These are phyloP conservation scores for Ascaphus truei DNA, from an alignment of 2,113 vertebrate genomes.

Conservation along the genomic window DNA sequence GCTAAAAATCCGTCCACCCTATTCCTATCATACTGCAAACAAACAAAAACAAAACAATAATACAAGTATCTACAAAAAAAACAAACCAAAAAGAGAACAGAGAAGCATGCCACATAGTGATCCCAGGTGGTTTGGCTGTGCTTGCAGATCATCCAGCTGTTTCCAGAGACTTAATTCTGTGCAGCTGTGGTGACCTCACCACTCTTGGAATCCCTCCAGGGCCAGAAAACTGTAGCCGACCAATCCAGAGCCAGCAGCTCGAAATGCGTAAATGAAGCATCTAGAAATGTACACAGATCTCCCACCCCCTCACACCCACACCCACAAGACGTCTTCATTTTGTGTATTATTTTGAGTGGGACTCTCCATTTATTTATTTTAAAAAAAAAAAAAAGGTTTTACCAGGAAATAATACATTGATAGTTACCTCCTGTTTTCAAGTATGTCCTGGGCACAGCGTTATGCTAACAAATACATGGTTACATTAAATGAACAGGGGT, in stretches of 20 bases:
- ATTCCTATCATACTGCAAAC: slow-evolving; percentile 14
- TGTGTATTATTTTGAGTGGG: not conserved
- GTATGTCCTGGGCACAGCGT: no score
- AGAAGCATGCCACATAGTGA: slow-evolving; percentile 3
- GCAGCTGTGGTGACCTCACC: slow-evolving; percentile 35
- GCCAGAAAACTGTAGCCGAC: slow-evolving; percentile 22
- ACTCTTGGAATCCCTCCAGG: slow-evolving; percentile 22
- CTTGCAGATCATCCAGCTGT: slow-evolving; percentile 28
- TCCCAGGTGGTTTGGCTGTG: slow-evolving; percentile 29
- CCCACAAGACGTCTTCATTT: not conserved
- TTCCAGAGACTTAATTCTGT: slow-evolving; percentile 36
- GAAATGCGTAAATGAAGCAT: slow-evolving; percentile 21
- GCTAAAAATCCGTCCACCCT: no score
- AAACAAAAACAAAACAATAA: slow-evolving; percentile 14
- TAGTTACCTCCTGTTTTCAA: no score
- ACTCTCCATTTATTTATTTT: not conserved
- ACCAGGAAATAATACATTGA: no score
- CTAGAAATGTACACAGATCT: slow-evolving; percentile 13
- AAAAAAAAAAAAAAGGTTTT: no score
- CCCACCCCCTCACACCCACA: not conserved
- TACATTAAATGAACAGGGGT: no score
- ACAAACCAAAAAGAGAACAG: slow-evolving; percentile 3
- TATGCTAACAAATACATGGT: no score
- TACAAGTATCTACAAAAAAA: not conserved
- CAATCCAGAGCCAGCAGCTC: slow-evolving; percentile 20